These are phyloP conservation scores for Drosophila tani DNA, from an alignment of 1,140 invertebrate species.

Conservation along the genomic window DNA sequence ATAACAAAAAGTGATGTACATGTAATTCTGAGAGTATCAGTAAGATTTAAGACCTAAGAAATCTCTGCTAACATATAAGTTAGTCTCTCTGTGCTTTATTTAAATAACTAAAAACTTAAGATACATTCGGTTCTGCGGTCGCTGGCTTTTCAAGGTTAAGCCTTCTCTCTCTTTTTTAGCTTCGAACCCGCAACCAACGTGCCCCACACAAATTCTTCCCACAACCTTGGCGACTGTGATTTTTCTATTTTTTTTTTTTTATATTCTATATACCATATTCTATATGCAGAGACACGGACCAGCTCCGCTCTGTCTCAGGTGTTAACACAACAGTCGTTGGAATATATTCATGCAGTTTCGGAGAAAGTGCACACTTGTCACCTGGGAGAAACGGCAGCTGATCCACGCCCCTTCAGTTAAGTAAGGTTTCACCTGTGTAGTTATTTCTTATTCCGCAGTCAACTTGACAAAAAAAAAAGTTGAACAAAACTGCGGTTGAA, in stretches of 20 bases:
- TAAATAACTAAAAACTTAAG: constrained; percentile 19
- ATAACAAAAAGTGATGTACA: too few species aligned
- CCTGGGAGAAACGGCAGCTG: constrained; percentile 64
- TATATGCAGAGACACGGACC: constrained; percentile 17
- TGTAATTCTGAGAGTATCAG: too few species aligned
- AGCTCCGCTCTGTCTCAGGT: constrained; percentile 10
- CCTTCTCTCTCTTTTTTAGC: constrained; percentile 19
- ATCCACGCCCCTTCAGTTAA: constrained; percentile 8
- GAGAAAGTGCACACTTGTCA: constrained; percentile 68
- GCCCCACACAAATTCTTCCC: constrained; percentile 34
- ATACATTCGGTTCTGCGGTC: constrained; percentile 35
- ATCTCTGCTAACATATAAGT: too few species aligned
- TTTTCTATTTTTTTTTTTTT: constrained; percentile 4
- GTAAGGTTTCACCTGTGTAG: constrained; percentile 5
- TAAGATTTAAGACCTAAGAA: too few species aligned
- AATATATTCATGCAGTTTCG: constrained; percentile 69
- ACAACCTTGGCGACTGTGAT: constrained; percentile 45
- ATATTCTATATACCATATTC: not conserved
- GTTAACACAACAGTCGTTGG: constrained; percentile 14
- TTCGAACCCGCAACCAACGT: constrained; percentile 23
- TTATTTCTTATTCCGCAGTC: not conserved
- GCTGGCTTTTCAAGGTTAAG: constrained; percentile 59
- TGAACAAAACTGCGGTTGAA: not conserved
- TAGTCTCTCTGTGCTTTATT: not conserved
- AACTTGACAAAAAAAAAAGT: constrained; percentile 4